phyloP scores from a whole-genome alignment of 2,797 vertebrate genomes.

The Enteromius paludinosus region DNA sequence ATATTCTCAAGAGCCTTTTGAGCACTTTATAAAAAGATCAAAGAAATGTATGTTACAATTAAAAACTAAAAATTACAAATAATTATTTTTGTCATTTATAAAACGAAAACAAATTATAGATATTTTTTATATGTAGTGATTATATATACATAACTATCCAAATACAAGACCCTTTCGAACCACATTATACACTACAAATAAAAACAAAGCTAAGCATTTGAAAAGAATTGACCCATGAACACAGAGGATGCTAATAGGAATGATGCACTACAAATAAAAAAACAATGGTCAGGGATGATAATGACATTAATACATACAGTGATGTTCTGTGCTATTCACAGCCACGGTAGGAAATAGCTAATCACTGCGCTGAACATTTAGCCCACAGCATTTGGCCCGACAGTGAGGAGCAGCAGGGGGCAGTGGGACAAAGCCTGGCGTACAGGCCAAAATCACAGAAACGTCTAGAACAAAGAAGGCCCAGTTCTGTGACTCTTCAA shows the following conservation, averaged over 20 bases:
- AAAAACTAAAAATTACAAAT: background rate
- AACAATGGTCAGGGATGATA: too few species aligned
- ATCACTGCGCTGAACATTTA: background rate
- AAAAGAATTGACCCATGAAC: background rate
- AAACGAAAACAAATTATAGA: background rate
- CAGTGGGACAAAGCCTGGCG: constrained; percentile 38
- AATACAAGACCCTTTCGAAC: background rate
- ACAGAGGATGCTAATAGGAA: background rate
- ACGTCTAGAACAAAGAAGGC: constrained; percentile 48
- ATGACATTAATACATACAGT: constrained; percentile 55
- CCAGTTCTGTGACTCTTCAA: constrained; percentile 39
- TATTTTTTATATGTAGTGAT: background rate
- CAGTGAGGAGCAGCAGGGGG: constrained; percentile 26
- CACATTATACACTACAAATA: background rate
- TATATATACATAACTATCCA: background rate
- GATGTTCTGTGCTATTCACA: constrained; percentile 46
- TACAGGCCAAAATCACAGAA: constrained; percentile 33
- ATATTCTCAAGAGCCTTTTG: background rate
- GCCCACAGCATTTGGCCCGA: background rate
- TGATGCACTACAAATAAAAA: constrained; percentile 5
- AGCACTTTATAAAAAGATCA: background rate
- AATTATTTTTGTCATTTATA: background rate
- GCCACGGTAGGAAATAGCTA: constrained; percentile 25
- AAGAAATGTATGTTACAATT: background rate
- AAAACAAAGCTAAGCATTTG: background rate